Evolutionary conservation across 1,140 invertebrate genomes (phyloP).

Genomic region (Zaprionus nigranus): DNA sequence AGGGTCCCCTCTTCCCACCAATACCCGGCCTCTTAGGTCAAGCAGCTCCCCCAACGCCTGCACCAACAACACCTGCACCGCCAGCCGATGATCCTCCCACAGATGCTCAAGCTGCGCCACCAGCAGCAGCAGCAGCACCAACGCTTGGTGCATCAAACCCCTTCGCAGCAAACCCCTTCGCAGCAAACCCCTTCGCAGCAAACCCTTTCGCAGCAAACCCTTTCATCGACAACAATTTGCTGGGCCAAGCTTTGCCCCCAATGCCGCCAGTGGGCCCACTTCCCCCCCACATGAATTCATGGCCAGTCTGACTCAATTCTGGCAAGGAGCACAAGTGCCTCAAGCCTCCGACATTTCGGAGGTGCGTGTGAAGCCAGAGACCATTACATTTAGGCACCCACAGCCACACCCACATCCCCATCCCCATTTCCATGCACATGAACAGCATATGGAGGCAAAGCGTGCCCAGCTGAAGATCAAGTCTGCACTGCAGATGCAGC

Average conservation of each 20-base stretch:
- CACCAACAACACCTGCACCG: not conserved
- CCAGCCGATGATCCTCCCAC: conserved; percentile 11
- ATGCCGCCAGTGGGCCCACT: not conserved
- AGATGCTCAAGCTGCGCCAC: conserved; percentile 7
- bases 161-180: too few relatives aligned
- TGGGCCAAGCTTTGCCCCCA: conserved; percentile 29
- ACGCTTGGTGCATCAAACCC: conserved; percentile 14
- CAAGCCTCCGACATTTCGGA: conserved; percentile 74
- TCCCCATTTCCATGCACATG: too few relatives aligned
- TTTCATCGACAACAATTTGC: conserved; percentile 36
- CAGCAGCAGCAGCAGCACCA: conserved; percentile 1
- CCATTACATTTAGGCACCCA: conserved; percentile 11
- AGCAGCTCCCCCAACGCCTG: not conserved
- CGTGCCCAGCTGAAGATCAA: conserved; percentile 56
- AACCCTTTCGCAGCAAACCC: conserved; percentile 3
- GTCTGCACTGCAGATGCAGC: conserved; percentile 32
- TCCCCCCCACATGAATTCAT: conserved; percentile 25
- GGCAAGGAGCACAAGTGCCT: conserved; percentile 15
- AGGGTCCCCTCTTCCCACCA: not conserved
- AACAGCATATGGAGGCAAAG: conserved; percentile 26
- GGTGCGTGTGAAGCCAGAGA: conserved; percentile 69
- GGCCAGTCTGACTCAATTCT: conserved; percentile 39
- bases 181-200: too few relatives aligned
- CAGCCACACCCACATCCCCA: too few relatives aligned
- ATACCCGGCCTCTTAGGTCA: not conserved